Conservation (phyloP, 1,140 invertebrate genomes). For the Idris sp. region DNA sequence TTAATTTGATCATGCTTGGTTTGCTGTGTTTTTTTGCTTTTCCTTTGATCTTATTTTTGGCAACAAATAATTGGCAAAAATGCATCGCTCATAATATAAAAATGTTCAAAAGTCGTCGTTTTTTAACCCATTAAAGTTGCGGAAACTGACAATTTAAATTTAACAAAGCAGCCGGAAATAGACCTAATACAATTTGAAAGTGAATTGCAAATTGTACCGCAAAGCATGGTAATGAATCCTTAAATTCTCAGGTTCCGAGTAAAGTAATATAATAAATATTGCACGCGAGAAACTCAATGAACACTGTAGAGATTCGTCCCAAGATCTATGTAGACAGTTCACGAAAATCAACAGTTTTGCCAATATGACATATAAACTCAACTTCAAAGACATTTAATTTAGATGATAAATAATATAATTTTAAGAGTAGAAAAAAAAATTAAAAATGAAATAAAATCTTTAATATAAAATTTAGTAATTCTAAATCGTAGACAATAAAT, state of each 20-base stretch:
- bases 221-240: conserved; percentile 29
- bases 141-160: conserved; percentile 31
- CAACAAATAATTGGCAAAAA: no score
- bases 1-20: no score
- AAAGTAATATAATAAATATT: conserved; percentile 58
- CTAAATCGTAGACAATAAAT: no score
- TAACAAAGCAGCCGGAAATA: conserved; percentile 33
- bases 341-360: conserved; percentile 21
- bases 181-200: conserved; percentile 44
- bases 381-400: no score
- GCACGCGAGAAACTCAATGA: conserved; percentile 40
- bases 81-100: no score
- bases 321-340: conserved; percentile 43
- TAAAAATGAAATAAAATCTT: no score
- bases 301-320: conserved; percentile 17
- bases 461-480: no score
- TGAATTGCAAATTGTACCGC: conserved; percentile 25
- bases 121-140: conserved; percentile 7
- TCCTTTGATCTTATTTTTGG: no score
- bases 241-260: conserved; percentile 28
- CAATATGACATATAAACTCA: conserved; percentile 42
- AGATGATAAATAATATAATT: no score
- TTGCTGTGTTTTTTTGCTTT: no score
- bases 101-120: no score
- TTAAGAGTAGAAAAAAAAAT: no score